Percentiles rank a stretch among this genome's conserved stretches.
These are phyloP conservation scores for Axea sp. DNA, from an alignment of 2,888 invertebrate genomes.

Conservation along the genomic window DNA sequence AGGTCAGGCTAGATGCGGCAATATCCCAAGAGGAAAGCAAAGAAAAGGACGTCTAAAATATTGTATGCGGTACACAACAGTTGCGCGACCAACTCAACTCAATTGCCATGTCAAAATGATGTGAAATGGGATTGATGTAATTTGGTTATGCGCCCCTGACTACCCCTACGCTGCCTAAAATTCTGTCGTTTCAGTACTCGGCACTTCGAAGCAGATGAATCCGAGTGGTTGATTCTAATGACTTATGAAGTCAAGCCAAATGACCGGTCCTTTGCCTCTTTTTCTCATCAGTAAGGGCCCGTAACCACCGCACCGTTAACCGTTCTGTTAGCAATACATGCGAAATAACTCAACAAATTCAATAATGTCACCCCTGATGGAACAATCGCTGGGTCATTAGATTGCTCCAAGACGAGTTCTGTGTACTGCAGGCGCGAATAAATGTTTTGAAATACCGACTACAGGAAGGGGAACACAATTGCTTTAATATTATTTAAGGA, in stretches of 20 bases:
- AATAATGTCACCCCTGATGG: slow-evolving; percentile 70
- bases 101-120: slow-evolving; percentile 79
- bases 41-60: slow-evolving; percentile 43
- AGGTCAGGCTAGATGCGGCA: slow-evolving; percentile 24
- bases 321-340: slow-evolving; percentile 61
- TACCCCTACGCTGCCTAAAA: slow-evolving; percentile 30
- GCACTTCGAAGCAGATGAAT: slow-evolving; percentile 71
- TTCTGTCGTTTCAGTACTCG: slow-evolving; percentile 55
- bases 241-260: slow-evolving; percentile 80
- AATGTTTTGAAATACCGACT: slow-evolving; percentile 66
- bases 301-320: slow-evolving; percentile 51
- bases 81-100: slow-evolving; percentile 75
- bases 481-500: slow-evolving; percentile 51
- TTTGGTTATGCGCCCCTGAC: slow-evolving; percentile 73
- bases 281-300: slow-evolving; percentile 54
- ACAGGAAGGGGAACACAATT: slow-evolving; percentile 38
- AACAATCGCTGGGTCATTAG: slow-evolving; percentile 66
- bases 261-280: slow-evolving; percentile 71
- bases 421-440: slow-evolving; percentile 63
- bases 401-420: slow-evolving; percentile 62
- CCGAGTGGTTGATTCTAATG: slow-evolving; percentile 77
- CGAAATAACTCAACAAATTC: slow-evolving; percentile 72
- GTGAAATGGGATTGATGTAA: slow-evolving; percentile 80
- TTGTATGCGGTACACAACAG: slow-evolving; percentile 70
- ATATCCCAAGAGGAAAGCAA: slow-evolving; percentile 17